Percentiles rank a stretch among this genome's conserved stretches.
Conservation (phyloP, 2,888 invertebrate species). For the Willowsia nigromaculata region DNA sequence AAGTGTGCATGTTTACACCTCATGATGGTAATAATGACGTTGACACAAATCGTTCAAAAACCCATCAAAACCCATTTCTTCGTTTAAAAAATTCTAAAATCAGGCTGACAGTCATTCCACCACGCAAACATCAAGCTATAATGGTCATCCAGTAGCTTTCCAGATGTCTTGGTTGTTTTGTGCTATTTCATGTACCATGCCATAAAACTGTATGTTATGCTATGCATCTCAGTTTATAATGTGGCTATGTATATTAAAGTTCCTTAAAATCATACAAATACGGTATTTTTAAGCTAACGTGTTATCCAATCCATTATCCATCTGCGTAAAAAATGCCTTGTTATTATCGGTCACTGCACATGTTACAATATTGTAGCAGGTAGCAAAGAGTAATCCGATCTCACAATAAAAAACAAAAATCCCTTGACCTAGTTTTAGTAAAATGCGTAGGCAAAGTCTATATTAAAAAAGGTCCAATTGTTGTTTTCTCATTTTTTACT, state of each 20-base stretch:
- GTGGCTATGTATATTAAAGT: no score
- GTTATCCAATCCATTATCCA: constrained; percentile 1
- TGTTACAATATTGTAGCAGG: constrained; percentile 41
- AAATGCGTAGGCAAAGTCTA: constrained; percentile 1
- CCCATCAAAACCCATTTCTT: not conserved
- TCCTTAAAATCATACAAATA: not conserved
- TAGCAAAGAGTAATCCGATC: constrained; percentile 1
- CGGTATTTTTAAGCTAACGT: not conserved
- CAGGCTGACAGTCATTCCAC: not conserved
- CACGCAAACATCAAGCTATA: not conserved
- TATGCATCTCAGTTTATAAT: no score
- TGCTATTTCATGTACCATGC: not conserved
- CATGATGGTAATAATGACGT: constrained; percentile 16
- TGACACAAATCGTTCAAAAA: constrained; percentile 30
- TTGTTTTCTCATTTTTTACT: constrained; percentile 56
- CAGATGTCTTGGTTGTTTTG: not conserved
- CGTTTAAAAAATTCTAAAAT: not conserved
- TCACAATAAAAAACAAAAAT: constrained; percentile 45
- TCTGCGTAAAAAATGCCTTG: constrained; percentile 15
- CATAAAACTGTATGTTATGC: not conserved
- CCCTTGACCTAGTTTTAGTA: constrained; percentile 58
- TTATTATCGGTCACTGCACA: constrained; percentile 63
- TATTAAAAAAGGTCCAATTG: constrained; percentile 43
- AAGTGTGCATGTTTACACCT: constrained; percentile 38
- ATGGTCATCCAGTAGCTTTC: not conserved